Evolutionary conservation across 1,140 invertebrate species (phyloP).

Genomic region (Babylonia areolata): DNA sequence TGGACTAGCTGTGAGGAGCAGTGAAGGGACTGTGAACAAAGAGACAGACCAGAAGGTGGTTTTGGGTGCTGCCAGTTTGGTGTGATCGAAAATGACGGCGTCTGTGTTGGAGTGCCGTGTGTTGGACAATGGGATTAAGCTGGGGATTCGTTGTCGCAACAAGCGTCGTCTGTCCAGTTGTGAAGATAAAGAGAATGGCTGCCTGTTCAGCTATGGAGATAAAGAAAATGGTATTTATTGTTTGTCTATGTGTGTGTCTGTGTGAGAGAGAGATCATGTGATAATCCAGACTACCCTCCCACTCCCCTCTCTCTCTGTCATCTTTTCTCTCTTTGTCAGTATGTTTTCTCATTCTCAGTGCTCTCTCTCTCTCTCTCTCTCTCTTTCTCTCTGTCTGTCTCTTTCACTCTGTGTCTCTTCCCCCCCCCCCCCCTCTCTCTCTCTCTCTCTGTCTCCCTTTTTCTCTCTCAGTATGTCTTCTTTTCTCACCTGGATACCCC

Average conservation of each 20-base stretch:
- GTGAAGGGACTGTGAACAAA: not conserved
- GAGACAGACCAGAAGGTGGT: not conserved
- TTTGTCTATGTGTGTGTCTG: not conserved
- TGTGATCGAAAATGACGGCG: slow-evolving; percentile 11
- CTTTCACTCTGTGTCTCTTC: not conserved
- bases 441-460: not conserved
- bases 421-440: not conserved
- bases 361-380: slow-evolving; percentile 28
- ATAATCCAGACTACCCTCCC: too few relatives aligned
- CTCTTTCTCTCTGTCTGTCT: slow-evolving; percentile 36
- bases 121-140: slow-evolving; percentile 36
- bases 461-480: slow-evolving; percentile 21
- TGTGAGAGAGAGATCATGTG: not conserved
- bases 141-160: slow-evolving; percentile 29
- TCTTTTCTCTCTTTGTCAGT: not conserved
- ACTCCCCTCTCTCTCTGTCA: not conserved
- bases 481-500: not conserved
- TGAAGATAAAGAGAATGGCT: slow-evolving; percentile 24
- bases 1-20: not conserved
- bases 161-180: not conserved
- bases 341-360: not conserved
- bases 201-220: not conserved
- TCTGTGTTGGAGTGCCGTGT: slow-evolving; percentile 33
- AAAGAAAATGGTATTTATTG: slow-evolving; percentile 26
- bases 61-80: not conserved